A percentile compares a stretch with the other conserved stretches of the same genome.
Conservation (phyloP, 1,140 invertebrate species). For the Eumaeus atala region DNA sequence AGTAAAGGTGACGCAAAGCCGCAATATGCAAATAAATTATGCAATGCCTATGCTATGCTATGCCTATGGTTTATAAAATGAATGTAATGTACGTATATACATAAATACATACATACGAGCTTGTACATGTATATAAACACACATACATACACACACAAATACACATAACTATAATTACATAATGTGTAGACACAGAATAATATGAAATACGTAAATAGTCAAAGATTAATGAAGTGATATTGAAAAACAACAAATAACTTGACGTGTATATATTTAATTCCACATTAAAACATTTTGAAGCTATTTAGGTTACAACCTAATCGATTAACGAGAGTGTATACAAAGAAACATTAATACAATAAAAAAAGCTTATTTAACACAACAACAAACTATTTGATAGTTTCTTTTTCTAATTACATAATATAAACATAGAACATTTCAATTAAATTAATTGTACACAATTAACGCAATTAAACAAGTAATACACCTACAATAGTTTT, state of each 20-base stretch:
- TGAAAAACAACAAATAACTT: conserved; percentile 31
- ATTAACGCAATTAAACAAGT: conserved; percentile 5
- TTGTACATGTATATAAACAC: too few relatives aligned
- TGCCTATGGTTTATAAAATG: too few relatives aligned
- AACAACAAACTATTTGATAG: conserved; percentile 35
- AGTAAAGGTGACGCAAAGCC: too few relatives aligned
- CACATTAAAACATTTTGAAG: conserved; percentile 59
- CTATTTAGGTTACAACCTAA: conserved; percentile 46
- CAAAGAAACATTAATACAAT: conserved; percentile 35
- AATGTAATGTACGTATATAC: too few relatives aligned
- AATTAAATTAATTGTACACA: conserved; percentile 2
- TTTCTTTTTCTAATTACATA: conserved; percentile 37
- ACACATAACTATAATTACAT: too few relatives aligned
- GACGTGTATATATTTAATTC: conserved; percentile 58
- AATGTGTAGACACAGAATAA: too few relatives aligned
- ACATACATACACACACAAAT: too few relatives aligned
- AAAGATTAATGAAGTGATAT: conserved; percentile 5
- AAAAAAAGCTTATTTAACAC: conserved; percentile 28
- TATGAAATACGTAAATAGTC: not conserved
- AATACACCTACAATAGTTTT: conserved; percentile 7
- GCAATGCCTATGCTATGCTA: too few relatives aligned
- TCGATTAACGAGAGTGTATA: conserved; percentile 39
- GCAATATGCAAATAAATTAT: too few relatives aligned
- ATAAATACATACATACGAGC: too few relatives aligned
- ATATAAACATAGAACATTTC: conserved; percentile 11